Percentiles rank a stretch among this genome's conserved stretches.
phyloP scores from a whole-genome alignment of 2,797 vertebrate species.

The Megaceryle alcyon region DNA sequence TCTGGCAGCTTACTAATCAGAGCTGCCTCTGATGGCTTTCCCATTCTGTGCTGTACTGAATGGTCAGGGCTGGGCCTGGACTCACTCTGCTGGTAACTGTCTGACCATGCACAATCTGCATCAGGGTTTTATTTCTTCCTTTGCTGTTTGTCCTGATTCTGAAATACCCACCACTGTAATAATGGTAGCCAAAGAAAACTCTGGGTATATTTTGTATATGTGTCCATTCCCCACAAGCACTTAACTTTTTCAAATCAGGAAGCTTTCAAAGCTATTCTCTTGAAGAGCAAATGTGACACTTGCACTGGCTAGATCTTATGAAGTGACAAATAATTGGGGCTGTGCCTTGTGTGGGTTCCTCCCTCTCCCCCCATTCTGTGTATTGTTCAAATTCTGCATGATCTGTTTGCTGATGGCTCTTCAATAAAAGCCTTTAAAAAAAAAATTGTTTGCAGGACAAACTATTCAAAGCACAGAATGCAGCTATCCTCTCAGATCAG shows the following conservation, averaged over 20 bases:
- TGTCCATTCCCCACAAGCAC: neutral
- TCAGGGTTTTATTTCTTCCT: constrained; percentile 28
- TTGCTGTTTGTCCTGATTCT: constrained; percentile 42
- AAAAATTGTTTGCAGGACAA: constrained; percentile 45
- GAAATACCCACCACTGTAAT: constrained; percentile 44
- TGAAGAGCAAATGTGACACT: constrained; percentile 53
- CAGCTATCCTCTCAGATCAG: constrained; percentile 26
- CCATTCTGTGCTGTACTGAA: neutral
- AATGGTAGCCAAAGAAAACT: constrained; percentile 46
- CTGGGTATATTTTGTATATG: neutral
- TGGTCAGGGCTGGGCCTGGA: constrained; percentile 61
- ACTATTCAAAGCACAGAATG: constrained; percentile 42
- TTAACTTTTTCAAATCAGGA: constrained; percentile 44
- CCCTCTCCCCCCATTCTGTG: neutral
- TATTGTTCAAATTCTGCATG: constrained; percentile 64
- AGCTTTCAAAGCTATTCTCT: constrained; percentile 56
- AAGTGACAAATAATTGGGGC: constrained; percentile 67
- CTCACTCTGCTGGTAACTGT: constrained; percentile 28
- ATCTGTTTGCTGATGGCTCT: constrained; percentile 45
- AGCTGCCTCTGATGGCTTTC: neutral
- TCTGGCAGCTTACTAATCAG: neutral
- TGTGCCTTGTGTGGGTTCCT: constrained; percentile 49
- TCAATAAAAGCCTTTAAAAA: constrained; percentile 55
- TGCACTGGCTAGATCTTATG: constrained; percentile 20
- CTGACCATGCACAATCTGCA: constrained; percentile 1